Conservation (phyloP, 2,888 invertebrate genomes). For the Noctua pronuba region DNA sequence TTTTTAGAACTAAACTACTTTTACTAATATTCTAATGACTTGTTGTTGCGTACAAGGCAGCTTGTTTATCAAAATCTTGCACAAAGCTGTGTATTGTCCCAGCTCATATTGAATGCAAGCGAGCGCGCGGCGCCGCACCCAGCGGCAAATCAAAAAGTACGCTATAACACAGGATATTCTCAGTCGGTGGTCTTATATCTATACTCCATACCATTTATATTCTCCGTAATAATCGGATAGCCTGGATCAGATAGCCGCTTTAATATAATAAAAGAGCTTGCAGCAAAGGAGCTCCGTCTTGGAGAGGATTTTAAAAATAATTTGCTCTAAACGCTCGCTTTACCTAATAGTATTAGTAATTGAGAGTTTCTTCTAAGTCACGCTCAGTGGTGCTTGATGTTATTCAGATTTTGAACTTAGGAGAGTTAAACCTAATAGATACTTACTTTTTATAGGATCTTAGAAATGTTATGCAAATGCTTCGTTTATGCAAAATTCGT, state of each 20-base stretch:
- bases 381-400: slow-evolving; percentile 19
- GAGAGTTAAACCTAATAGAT: slow-evolving; percentile 30
- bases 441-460: slow-evolving; percentile 48
- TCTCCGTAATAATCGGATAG: slow-evolving; percentile 60
- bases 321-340: slow-evolving; percentile 33
- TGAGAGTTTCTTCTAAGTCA: slow-evolving; percentile 10
- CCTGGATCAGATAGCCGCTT: slow-evolving; percentile 52
- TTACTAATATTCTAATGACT: slow-evolving; percentile 12
- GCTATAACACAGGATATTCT: slow-evolving; percentile 76
- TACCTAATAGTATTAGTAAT: slow-evolving; percentile 40
- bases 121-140: slow-evolving; percentile 75
- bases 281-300: slow-evolving; percentile 40
- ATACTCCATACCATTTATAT: slow-evolving; percentile 64
- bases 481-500: slow-evolving; percentile 55
- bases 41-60: slow-evolving; percentile 26
- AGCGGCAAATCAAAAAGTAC: slow-evolving; percentile 83
- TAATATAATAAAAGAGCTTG: slow-evolving; percentile 59
- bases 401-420: slow-evolving; percentile 29
- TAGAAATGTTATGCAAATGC: slow-evolving; percentile 51
- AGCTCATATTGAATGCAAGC: slow-evolving; percentile 84
- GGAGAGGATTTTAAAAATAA: slow-evolving; percentile 45
- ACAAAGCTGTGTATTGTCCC: slow-evolving; percentile 79
- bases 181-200: slow-evolving; percentile 81
- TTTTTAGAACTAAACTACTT: neutral
- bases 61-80: slow-evolving; percentile 73